Percentiles rank a stretch among this genome's conserved stretches.
Conservation (phyloP, 1,140 invertebrate species). For the Carcinoscorpius rotundicauda region DNA sequence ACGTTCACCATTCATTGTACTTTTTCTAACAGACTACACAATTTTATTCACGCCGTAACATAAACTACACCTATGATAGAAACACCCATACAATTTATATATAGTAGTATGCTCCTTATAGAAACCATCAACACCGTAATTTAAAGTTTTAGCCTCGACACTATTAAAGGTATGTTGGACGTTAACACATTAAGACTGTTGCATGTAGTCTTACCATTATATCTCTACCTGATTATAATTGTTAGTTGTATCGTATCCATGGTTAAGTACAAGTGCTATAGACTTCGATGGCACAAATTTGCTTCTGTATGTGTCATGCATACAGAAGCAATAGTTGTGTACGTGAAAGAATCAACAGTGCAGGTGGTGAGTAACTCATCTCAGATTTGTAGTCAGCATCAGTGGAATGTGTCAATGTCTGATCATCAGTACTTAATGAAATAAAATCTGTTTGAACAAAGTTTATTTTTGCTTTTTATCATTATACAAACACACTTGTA, state of each 20-base stretch:
- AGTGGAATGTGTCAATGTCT: constrained; percentile 11
- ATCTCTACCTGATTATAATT: constrained; percentile 3
- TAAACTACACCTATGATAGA: no score
- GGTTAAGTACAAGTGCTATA: constrained; percentile 9
- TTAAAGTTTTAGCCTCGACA: neutral
- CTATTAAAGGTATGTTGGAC: constrained; percentile 9
- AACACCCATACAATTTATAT: no score
- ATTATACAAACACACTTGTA: no score
- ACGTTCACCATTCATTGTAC: no score
- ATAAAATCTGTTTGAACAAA: no score
- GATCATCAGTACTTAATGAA: neutral
- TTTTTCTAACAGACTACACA: no score
- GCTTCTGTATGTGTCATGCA: constrained; percentile 10
- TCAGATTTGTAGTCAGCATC: constrained; percentile 11
- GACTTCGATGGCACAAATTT: constrained; percentile 3
- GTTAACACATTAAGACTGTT: neutral
- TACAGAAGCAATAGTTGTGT: constrained; percentile 9
- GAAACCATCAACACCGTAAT: no score
- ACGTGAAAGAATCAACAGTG: constrained; percentile 8
- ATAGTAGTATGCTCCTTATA: no score
- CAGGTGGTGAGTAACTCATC: neutral
- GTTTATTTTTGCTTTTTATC: no score
- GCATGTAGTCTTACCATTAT: constrained; percentile 11
- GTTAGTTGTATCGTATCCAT: constrained; percentile 7
- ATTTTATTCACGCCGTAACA: no score